These are phyloP conservation scores for Avahi laniger DNA, from an alignment of 2,797 vertebrate species.

Conservation along the genomic window DNA sequence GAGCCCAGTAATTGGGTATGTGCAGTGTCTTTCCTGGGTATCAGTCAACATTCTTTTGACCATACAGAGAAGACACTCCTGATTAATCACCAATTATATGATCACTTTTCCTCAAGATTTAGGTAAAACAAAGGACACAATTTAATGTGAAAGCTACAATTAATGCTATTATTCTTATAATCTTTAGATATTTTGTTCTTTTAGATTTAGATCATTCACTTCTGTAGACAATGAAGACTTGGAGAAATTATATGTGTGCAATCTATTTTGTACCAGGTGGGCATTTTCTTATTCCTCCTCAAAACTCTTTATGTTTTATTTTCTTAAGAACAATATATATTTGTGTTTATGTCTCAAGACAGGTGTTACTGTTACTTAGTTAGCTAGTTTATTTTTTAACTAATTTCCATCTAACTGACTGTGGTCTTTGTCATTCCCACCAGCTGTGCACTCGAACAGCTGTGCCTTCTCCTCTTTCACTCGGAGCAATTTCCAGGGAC, in stretches of 20 bases:
- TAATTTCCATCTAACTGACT: background rate
- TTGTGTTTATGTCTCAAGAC: background rate
- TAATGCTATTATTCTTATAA: background rate
- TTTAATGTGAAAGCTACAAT: background rate
- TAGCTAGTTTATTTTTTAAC: conserved; percentile 26
- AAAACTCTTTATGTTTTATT: background rate
- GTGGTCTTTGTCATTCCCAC: background rate
- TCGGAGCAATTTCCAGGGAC: conserved; percentile 38
- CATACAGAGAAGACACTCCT: background rate
- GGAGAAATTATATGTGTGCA: background rate
- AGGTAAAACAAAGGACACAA: background rate
- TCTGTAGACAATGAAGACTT: background rate
- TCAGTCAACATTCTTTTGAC: background rate
- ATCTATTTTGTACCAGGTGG: background rate
- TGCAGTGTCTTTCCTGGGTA: background rate
- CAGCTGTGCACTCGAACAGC: conserved; percentile 7
- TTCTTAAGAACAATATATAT: background rate
- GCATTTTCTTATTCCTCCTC: background rate
- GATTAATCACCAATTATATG: background rate
- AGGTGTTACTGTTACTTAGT: conserved; percentile 22
- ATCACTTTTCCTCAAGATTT: background rate
- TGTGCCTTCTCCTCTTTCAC: background rate
- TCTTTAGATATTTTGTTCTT: background rate
- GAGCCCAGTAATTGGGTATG: rapidly evolving
- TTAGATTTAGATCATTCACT: background rate